Base-by-base conservation (phyloP, 2,113 vertebrate species). In the Poeciliopsis occidentalis region DNA sequence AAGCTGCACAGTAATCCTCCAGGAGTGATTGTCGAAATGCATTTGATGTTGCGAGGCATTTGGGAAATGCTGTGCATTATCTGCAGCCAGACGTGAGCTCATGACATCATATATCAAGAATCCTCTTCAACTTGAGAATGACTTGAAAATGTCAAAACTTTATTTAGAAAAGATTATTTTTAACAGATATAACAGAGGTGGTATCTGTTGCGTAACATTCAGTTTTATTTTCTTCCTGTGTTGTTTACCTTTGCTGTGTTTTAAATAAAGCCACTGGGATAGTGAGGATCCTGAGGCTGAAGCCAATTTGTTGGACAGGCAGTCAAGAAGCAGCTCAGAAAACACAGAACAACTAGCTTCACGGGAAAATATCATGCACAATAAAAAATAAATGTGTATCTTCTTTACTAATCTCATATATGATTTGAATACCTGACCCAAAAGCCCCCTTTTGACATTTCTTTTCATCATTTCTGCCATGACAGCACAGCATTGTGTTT, bases 251-350 rank as follows among this genome's bases (percentile, higher is more conserved):
- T 47, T 47, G 17, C 17, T 47, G 17, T 47, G 17, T 19, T 47
- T 47, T 47, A 47, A 47, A 47, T 47, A 47, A 47, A 47, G 17
- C 17, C 44, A 47, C 15, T 47, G 44, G 44, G 44, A 47, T 15
- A 19, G 44, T 19, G 44, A 19, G 44, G 44, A 19, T 47, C 44
- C 44, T 47, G 44, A 47, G 44, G 29, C 17, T 64, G 31, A 24
- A 64, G 62, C 6, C 51, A 85, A 77, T 87, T 63, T 87, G 76
- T 60, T 79, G 51, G 78, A 78, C 78, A 66, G 69, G 71, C 32
- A 66, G 26, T 66, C 78, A 82, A 63, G 15, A 31, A 77, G 66
- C 57, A 66, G 30, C 32, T 8, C 69, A 64, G 54, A 72, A 62
- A 68, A 68, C 26, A 41, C 60, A 29, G 54, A 62, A 54, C 6